Percentiles rank a stretch among this genome's conserved stretches.
phyloP scores from a whole-genome alignment of 2,113 vertebrate genomes.

The Cynocephalus volans region DNA sequence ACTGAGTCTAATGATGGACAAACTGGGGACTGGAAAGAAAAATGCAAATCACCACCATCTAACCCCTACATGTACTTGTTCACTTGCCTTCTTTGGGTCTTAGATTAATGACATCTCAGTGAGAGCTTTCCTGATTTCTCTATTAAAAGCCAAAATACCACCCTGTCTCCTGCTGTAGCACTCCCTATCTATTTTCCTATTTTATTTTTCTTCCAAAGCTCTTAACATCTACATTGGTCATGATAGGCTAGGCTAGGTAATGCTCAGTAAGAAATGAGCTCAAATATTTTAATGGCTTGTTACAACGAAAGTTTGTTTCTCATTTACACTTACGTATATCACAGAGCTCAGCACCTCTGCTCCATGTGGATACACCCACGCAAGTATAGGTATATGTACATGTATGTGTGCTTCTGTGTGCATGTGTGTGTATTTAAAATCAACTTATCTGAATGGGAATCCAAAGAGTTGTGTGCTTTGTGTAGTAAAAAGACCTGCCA shows the following conservation, averaged over 20 bases:
- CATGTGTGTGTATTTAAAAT: background rate
- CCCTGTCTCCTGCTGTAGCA: rapidly evolving
- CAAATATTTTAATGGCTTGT: background rate
- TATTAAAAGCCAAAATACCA: background rate
- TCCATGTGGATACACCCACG: background rate
- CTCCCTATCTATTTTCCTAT: background rate
- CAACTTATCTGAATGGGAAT: background rate
- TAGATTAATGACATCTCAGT: background rate
- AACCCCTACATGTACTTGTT: background rate
- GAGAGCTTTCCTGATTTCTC: background rate
- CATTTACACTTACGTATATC: background rate
- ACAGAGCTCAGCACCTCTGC: background rate
- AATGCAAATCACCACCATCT: background rate
- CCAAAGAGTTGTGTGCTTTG: background rate
- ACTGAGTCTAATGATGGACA: background rate
- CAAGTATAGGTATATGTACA: too few species aligned
- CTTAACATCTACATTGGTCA: background rate
- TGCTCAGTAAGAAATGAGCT: background rate
- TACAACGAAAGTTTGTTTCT: background rate
- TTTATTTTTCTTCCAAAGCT: slow-evolving; percentile 17
- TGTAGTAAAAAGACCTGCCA: background rate
- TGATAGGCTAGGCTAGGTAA: background rate
- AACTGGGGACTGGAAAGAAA: background rate
- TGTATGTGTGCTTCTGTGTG: too few species aligned
- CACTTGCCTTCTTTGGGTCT: background rate